phyloP scores from a whole-genome alignment of 2,888 invertebrate species.

The Nipponacmea schrenckii region DNA sequence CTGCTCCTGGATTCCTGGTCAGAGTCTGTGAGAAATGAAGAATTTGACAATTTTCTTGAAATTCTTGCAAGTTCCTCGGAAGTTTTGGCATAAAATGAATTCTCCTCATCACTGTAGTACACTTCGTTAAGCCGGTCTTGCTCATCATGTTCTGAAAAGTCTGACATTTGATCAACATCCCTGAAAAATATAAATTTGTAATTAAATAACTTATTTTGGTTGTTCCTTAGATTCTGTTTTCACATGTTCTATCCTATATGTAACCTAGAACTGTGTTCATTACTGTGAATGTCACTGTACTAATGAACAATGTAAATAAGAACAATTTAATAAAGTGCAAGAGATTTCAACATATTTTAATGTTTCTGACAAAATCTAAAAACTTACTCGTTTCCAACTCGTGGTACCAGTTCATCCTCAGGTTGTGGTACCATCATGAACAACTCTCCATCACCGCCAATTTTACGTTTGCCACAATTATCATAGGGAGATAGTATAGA shows the following conservation, averaged over 20 bases:
- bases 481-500: conserved; percentile 40
- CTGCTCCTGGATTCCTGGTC: conserved; percentile 14
- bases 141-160: conserved; percentile 55
- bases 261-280: no score
- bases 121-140: conserved; percentile 34
- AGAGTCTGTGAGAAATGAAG: conserved; percentile 35
- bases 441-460: conserved; percentile 33
- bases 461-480: conserved; percentile 35
- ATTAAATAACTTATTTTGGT: no score
- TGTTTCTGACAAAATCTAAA: no score
- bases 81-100: conserved; percentile 53
- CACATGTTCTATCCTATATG: no score
- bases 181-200: conserved; percentile 40
- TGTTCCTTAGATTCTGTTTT: no score
- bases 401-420: conserved; percentile 38
- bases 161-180: conserved; percentile 60
- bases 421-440: conserved; percentile 52
- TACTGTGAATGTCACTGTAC: no score
- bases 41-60: conserved; percentile 28
- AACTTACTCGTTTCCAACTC: conserved; percentile 52
- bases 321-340: neutral
- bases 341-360: neutral
- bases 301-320: neutral
- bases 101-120: conserved; percentile 49
- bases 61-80: conserved; percentile 53